A percentile compares a stretch with the other conserved stretches of the same genome.
Conservation (phyloP, 2,888 invertebrate genomes). For the Chaitophorus viminalis region DNA sequence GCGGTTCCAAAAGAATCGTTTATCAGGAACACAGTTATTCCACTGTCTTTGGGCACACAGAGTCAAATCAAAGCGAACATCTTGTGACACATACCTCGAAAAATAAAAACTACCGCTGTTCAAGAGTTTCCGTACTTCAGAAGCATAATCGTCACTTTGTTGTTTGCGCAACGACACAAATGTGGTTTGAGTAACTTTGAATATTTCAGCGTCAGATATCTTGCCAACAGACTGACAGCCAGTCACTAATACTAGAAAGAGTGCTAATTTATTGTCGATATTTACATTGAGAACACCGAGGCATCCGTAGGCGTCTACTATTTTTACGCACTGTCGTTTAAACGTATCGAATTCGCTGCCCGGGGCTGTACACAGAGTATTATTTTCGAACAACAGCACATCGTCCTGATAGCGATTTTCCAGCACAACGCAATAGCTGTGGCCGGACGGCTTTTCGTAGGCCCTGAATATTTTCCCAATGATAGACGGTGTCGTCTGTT, state of each 20-base stretch:
- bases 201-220: slow-evolving; percentile 93
- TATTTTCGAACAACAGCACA: slow-evolving; percentile 90
- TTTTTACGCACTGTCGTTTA: slow-evolving; percentile 87
- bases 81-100: slow-evolving; percentile 77
- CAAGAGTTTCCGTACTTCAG: slow-evolving; percentile 82
- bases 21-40: slow-evolving; percentile 84
- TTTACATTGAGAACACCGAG: slow-evolving; percentile 91
- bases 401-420: slow-evolving; percentile 89
- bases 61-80: slow-evolving; percentile 85
- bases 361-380: slow-evolving; percentile 87
- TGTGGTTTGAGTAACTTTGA: slow-evolving; percentile 91
- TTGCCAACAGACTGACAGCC: slow-evolving; percentile 97
- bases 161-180: slow-evolving; percentile 88
- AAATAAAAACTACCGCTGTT: slow-evolving; percentile 99
- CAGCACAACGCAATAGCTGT: slow-evolving; percentile 88
- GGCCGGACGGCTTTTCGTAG: slow-evolving; percentile 85
- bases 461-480: slow-evolving; percentile 92
- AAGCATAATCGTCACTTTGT: slow-evolving; percentile 72
- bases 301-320: slow-evolving; percentile 95
- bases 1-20: slow-evolving; percentile 98
- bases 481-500: slow-evolving; percentile 59
- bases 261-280: slow-evolving; percentile 81
- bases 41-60: slow-evolving; percentile 90
- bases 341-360: slow-evolving; percentile 88
- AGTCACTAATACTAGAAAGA: slow-evolving; percentile 92